Base-by-base conservation (phyloP, 2,797 vertebrate genomes). In the Melopsittacus undulatus region DNA sequence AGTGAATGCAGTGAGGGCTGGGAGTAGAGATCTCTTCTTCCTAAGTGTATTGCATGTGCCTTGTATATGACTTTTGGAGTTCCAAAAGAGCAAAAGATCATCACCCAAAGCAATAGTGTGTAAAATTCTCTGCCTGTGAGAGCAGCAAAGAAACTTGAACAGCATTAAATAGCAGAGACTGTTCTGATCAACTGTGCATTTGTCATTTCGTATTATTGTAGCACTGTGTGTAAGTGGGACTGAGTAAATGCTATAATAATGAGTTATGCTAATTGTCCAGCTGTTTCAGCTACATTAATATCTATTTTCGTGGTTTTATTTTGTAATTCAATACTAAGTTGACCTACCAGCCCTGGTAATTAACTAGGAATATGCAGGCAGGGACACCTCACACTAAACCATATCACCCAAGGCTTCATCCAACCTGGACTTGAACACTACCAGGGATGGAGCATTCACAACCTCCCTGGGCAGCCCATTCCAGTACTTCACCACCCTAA, bases 171-270 rank as follows among this genome's bases (percentile, higher is more conserved):
- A 83, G 36, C 16, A 7, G 82, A 36, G 54, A 17, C 46, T 79
- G 11, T 48, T 84, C 19, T 84, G 67, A 66, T 82, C 38, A 69
- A 4, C 45, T 67, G 36, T 59, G 20, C 11, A 2, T 76, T 87
- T 92, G 40, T 77, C 5, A 18, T 84, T 87, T 92, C 0, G 0
- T 27, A 4, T 26, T n/a, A 26, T 38, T 48, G 22, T 87, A 64
- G 36, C 30, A n/a, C 46, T 63, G 27, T 0, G 0, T 3, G 0
- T n/a, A 9, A 36, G 13, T 24, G 19, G 9, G 48, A 34, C 42
- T 69, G 66, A 62, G 34, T 74, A 59, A 79, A 59, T 75, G 20
- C 76, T 72, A 3, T 24, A 32, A 52, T n/a, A 75, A 57, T 36
- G 43, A 83, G 46, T 73, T 78, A 19, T 8, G 42, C 22, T 26